Percentiles rank a stretch among this genome's conserved stretches.
These are phyloP conservation scores for Rhabdophis nuchalis DNA, from an alignment of 2,797 vertebrate species.

Conservation along the genomic window DNA sequence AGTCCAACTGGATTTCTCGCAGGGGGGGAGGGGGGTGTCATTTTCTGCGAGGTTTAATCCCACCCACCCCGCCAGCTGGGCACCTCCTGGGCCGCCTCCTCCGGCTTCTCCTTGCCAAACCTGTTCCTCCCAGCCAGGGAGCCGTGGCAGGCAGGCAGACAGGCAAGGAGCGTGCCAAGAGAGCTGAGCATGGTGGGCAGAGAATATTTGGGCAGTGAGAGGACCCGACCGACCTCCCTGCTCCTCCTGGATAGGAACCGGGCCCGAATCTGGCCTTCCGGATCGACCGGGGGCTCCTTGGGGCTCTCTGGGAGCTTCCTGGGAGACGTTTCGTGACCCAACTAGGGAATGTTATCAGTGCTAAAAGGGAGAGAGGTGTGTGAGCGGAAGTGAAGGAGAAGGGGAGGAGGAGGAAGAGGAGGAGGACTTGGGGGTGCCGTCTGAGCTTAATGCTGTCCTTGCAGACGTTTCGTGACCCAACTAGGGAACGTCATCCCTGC, in stretches of 20 bases:
- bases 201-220: not conserved
- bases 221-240: not conserved
- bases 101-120: not conserved
- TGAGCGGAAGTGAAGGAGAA: too few relatives aligned
- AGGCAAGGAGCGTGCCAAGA: not conserved
- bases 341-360: too few relatives aligned
- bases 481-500: not conserved
- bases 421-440: too few relatives aligned
- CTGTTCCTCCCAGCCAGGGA: not conserved
- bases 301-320: too few relatives aligned
- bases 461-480: not conserved
- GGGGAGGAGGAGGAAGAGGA: too few relatives aligned
- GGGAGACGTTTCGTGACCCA: too few relatives aligned
- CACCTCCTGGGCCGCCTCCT: not conserved
- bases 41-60: not conserved
- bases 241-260: not conserved
- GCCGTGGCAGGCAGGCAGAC: not conserved
- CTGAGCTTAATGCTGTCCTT: not conserved
- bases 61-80: not conserved
- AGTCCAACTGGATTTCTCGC: slow-evolving; percentile 6
- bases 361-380: too few relatives aligned
- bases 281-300: not conserved
- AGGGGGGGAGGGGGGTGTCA: not conserved
- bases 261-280: not conserved
- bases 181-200: not conserved